phyloP scores from a whole-genome alignment of 2,113 vertebrate genomes.

The Dissostichus mawsoni region DNA sequence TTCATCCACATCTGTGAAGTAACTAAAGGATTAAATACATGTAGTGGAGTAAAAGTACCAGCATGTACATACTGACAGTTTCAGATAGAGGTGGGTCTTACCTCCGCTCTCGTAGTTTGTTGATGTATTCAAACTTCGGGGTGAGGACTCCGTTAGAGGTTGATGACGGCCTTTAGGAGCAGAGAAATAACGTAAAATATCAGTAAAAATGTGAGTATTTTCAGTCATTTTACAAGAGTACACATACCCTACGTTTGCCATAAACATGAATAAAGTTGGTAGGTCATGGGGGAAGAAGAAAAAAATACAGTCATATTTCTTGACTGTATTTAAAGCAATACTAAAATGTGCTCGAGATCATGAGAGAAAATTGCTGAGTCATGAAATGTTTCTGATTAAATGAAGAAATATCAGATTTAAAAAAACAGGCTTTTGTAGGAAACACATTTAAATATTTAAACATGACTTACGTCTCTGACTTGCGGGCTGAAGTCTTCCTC shows the following conservation, averaged over 20 bases:
- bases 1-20: too few relatives aligned
- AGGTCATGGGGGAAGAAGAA: background rate
- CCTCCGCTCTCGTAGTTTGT: constrained; percentile 92
- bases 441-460: too few relatives aligned
- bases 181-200: background rate
- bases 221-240: too few relatives aligned
- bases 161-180: constrained; percentile 92
- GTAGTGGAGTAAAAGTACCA: too few relatives aligned
- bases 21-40: too few relatives aligned
- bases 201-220: background rate
- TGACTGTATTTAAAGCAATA: background rate
- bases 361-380: too few relatives aligned
- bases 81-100: constrained; percentile 67
- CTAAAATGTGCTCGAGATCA: too few relatives aligned
- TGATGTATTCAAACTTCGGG: constrained; percentile 96
- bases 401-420: too few relatives aligned
- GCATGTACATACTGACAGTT: background rate
- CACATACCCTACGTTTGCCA: background rate
- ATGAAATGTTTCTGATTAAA: too few relatives aligned
- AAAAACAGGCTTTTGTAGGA: too few relatives aligned
- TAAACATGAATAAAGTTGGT: background rate
- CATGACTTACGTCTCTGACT: constrained; percentile 91
- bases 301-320: background rate
- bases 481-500: constrained; percentile 91
- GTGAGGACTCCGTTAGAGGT: constrained; percentile 94